phyloP scores from a whole-genome alignment of 2,113 vertebrate genomes.

The Cichladusa arquata region DNA sequence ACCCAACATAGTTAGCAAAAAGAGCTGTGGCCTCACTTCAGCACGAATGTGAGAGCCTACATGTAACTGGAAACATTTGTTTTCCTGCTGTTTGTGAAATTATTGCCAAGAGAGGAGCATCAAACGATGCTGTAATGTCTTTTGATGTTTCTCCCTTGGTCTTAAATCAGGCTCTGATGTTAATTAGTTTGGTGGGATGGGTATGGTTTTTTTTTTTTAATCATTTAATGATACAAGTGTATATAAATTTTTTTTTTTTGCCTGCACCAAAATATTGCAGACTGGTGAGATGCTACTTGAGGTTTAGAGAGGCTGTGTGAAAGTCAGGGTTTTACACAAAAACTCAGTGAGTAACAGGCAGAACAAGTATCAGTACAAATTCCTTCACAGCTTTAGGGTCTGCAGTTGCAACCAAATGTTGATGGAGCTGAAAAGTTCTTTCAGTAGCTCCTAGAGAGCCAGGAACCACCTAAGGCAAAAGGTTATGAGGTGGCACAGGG shows the following conservation, averaged over 20 bases:
- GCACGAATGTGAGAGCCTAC: not conserved
- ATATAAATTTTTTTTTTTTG: conserved; percentile 28
- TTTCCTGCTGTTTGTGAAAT: conserved; percentile 36
- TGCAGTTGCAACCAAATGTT: not conserved
- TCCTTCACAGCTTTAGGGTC: not conserved
- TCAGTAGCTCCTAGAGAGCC: not conserved
- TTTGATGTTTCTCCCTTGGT: conserved; percentile 58
- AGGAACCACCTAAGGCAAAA: not conserved
- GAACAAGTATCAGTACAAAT: not conserved
- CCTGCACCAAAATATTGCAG: not conserved
- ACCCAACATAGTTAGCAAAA: not conserved
- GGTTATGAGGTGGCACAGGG: not conserved
- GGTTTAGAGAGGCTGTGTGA: not conserved
- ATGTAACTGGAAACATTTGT: conserved; percentile 57
- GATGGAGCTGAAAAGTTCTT: not conserved
- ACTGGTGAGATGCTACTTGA: not conserved
- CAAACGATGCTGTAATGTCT: conserved; percentile 43
- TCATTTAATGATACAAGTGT: not conserved
- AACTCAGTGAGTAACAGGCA: not conserved
- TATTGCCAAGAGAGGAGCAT: conserved; percentile 59
- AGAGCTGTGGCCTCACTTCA: not conserved
- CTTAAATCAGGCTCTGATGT: conserved; percentile 50
- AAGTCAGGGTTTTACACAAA: not conserved
- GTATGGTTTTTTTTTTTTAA: not conserved
- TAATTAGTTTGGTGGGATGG: conserved; percentile 39